Evolutionary conservation across 2,888 invertebrate species (phyloP).

Genomic region (Scrobipalpa atriplicella): DNA sequence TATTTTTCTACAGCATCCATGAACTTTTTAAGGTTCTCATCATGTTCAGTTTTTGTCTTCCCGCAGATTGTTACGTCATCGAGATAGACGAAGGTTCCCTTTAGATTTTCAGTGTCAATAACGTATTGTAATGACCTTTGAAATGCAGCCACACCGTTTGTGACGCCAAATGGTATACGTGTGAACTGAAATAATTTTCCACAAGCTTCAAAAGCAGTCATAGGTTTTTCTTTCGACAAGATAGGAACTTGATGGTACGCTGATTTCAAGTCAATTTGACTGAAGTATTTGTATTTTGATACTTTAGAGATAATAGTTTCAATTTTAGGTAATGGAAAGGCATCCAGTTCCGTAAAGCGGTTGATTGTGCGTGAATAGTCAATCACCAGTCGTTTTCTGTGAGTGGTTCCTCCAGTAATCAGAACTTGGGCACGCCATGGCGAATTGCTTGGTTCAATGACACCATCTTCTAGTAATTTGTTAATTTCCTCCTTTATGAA

Average conservation of each 20-base stretch:
- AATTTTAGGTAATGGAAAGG: slow-evolving; percentile 38
- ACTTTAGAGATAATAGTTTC: slow-evolving; percentile 31
- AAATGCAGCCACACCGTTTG: slow-evolving; percentile 30
- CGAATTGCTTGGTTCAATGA: slow-evolving; percentile 29
- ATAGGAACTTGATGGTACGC: slow-evolving; percentile 30
- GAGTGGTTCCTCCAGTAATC: slow-evolving; percentile 32
- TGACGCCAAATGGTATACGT: slow-evolving; percentile 28
- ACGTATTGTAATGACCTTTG: slow-evolving; percentile 31
- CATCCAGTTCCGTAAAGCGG: slow-evolving; percentile 37
- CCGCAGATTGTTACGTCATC: slow-evolving; percentile 38
- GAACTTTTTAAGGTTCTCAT: slow-evolving; percentile 32
- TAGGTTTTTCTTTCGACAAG: slow-evolving; percentile 1
- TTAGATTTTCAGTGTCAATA: slow-evolving; percentile 30
- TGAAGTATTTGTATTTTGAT: slow-evolving; percentile 20
- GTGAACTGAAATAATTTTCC: slow-evolving; percentile 28
- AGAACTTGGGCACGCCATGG: slow-evolving; percentile 39
- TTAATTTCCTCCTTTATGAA: slow-evolving; percentile 9
- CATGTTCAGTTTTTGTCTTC: slow-evolving; percentile 30
- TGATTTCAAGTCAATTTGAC: slow-evolving; percentile 23
- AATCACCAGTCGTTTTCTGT: slow-evolving; percentile 39
- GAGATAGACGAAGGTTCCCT: slow-evolving; percentile 34
- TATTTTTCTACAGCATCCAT: slow-evolving; percentile 28
- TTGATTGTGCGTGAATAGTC: slow-evolving; percentile 43
- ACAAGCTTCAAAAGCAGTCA: slow-evolving; percentile 28
- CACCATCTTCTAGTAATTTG: background rate